A percentile compares a stretch with the other conserved stretches of the same genome.
phyloP scores from a whole-genome alignment of 37 sponge, comb jelly and placozoan genomes.

The Chondrilla cf. caribensis region DNA sequence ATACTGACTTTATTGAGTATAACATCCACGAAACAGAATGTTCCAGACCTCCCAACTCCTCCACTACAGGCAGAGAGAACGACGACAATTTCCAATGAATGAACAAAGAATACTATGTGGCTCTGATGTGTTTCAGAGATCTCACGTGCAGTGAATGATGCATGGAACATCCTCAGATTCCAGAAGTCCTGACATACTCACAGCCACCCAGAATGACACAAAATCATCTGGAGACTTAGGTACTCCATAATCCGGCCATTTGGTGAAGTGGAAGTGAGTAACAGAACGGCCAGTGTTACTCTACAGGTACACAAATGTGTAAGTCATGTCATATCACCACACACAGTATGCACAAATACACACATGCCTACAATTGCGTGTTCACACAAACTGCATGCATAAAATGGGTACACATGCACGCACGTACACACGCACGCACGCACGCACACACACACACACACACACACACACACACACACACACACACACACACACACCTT shows the following conservation, averaged over 20 bases:
- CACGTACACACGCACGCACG: background rate
- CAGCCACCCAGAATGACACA: conserved; percentile 66
- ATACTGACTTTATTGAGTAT: background rate
- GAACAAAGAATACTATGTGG: background rate
- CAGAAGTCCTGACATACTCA: conserved; percentile 63
- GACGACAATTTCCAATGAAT: background rate
- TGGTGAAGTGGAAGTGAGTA: conserved; percentile 81
- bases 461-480: conserved; percentile 14
- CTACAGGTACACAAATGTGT: conserved; percentile 26
- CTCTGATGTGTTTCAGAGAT: background rate
- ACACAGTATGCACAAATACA: background rate
- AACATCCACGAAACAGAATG: conserved; percentile 80
- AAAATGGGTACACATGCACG: background rate
- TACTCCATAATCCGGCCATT: conserved; percentile 92
- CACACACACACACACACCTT: background rate
- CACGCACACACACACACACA: conserved; percentile 22
- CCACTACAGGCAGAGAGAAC: conserved; percentile 37
- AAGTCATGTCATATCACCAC: background rate
- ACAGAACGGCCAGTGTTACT: conserved; percentile 54
- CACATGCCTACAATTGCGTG: background rate
- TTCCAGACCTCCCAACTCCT: conserved; percentile 90
- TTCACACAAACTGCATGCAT: background rate
- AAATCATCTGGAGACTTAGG: conserved; percentile 76
- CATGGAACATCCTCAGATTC: conserved; percentile 54
- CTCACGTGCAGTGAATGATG: conserved; percentile 88